Evolutionary conservation across 53 echinoderm and acorn worm species (phyloP), one percentile per base, ranked within the genome.

Genomic region (Echinometra lucunter): DNA sequence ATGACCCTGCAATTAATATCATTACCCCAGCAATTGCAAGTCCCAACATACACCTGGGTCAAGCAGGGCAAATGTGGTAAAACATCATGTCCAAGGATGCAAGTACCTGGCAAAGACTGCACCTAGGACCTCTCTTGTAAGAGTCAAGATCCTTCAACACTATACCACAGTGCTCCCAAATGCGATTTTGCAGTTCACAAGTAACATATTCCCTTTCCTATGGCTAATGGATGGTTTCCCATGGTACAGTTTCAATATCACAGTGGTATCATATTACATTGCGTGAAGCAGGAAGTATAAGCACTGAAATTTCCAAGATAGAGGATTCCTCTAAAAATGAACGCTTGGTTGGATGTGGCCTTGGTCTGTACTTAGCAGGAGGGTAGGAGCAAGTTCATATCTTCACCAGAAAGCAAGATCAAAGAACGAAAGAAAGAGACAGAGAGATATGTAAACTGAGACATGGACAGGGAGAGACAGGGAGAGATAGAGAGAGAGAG

Each of bases 321-420:
- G 25, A 25, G 63, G 25, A 27, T 25, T 63, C 3, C 63, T 63
- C 25, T 25, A 1, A 63, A 63, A 25, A 63, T 63, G 63, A 25
- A 63, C 25, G 63, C 25, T 25, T 63, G 63, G 25, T 6, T 63
- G 63, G 63, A 13, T 19, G 25, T 63, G 25, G 63, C 63, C 63
- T 27, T 25, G 27, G 63, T 63, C 63, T 63, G 72, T 72, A 9
- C 0, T 72, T 34, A 25, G 60, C 0, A 23, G 60, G 63, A 63
- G 25, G 63, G 1, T 17, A 25, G 44, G 40, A 44, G n/a, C 49
- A 49, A 4, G 47, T 85, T 85, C 85, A 85, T 16, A 85, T 85
- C 85, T 85, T 53, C 85, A 45, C 16, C 85, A n/a, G 85, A 85
- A 47, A 85, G 85, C 85, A 85, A 0, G 42, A 78, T 53, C 49